Evolutionary conservation across 2,888 invertebrate species (phyloP), one percentile per base, ranked within the genome.

Genomic region (Noctua pronuba): DNA sequence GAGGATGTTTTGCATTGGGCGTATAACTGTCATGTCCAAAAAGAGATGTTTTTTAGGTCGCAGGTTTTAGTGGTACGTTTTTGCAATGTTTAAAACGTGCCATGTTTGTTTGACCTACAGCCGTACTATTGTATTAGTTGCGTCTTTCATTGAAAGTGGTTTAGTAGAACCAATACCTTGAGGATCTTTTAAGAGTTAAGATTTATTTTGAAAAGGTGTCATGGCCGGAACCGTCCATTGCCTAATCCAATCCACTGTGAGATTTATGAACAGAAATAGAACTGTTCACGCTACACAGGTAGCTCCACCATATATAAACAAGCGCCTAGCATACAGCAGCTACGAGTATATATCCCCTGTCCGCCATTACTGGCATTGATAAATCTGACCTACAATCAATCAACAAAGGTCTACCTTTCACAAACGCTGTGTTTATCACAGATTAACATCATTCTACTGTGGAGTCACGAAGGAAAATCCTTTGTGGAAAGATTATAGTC

Each of bases 381-480:
- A 85, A 85, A 84, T 88, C 78, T 86, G 86, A 88, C 83, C 88
- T 85, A 85, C 88, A 87, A 90, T 88, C 86, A 87, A 88, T 90
- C 87, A 84, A 79, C 82, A 82, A 86, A 86, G 82, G 88, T 87
- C 75, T 86, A 76, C 90, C 88, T 91, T 90, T 91, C 91, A 88
- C 89, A 87, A 88, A 75, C 78, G 79, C 76, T 79, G 72, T 79
- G 76, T 77, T 82, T 83, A 88, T 81, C 75, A 78, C 67, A 75
- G 85, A 84, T 85, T 80, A 86, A 73, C 78, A 79, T 81, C 80
- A 49, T 82, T 85, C 68, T 49, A 52, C 38, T 49, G 18, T 79
- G 35, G 38, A 86, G 79, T 76, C 86, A 79, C 80, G 84, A 76
- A 86, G 75, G 75, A 79, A 73, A 86, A 79, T 73, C 70, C 73